Evolutionary conservation across 2,888 invertebrate species (phyloP), one percentile per base, ranked within the genome.

Genomic region (Drosophila testacea): DNA sequence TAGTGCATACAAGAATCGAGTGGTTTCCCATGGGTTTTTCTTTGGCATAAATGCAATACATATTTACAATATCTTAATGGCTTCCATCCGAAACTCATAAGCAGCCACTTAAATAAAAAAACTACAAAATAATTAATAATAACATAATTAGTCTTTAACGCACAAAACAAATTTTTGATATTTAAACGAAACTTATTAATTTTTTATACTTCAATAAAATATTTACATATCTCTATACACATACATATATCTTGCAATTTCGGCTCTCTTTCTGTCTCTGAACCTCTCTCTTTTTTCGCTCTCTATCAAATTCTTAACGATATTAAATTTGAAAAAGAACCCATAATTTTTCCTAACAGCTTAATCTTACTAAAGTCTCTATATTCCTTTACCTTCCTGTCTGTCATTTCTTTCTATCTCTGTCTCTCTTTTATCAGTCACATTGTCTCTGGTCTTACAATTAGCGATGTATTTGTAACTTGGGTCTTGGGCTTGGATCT

Each of bases 161-260:
- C 69, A 78, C 69, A 64, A 50, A 46, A 28, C 54, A 41, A 56
- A 46, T 62, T 62, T 83, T 81, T 78, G 88, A 83, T 87, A 83
- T 78, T 73, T 57, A 71, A 83, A 69, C 60, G 46, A 78, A 81
- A 70, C 69, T 50, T 68, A 85, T 76, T 81, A 82, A 71, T 72
- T 79, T 88, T 81, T 73, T 87, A 79, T 77, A 87, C 83, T 75
- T 85, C 73, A 89, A 89, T 89, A 88, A 85, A 60, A 69, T 74
- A 71, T 30, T 63, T 59, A 81, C 63, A 71, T 66, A 60, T 64
- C 68, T 57, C 77, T 76, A 68, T 64, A 76, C 69, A 68, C 55
- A 55, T 66, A 42, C 59, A 74, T 74, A 67, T 71, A 55, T 60
- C 67, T 86, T 61, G 57, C 74, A 59, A 64, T 69, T 60, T 75